Evolutionary conservation across 2,797 vertebrate genomes (phyloP).

Genomic region (Smutsia temminckii): DNA sequence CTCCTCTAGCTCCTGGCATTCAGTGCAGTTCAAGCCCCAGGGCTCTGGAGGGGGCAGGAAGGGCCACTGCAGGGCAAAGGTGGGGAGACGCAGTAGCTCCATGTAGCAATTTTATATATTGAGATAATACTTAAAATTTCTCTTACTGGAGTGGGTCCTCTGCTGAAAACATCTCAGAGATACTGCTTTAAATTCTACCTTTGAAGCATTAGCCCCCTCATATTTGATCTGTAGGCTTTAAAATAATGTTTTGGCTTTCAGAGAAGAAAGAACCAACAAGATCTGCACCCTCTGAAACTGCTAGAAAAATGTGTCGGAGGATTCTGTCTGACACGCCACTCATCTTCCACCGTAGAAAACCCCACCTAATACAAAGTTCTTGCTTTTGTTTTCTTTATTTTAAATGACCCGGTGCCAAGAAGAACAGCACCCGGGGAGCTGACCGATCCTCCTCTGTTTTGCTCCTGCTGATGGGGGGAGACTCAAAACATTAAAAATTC

Average conservation of each 20-base stretch:
- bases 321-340: not conserved
- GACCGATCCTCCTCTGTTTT: slow-evolving; percentile 37
- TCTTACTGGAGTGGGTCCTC: not conserved
- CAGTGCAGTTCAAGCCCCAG: not conserved
- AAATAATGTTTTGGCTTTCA: slow-evolving; percentile 19
- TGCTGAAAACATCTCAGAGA: not conserved
- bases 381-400: slow-evolving; percentile 32
- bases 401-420: slow-evolving; percentile 24
- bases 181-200: slow-evolving; percentile 29
- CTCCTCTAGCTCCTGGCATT: not conserved
- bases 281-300: not conserved
- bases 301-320: slow-evolving; percentile 23
- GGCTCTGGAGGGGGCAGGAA: not conserved
- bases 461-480: slow-evolving; percentile 1
- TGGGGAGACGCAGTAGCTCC: not conserved
- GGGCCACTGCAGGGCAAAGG: not conserved
- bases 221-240: slow-evolving; percentile 16
- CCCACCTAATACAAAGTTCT: not conserved
- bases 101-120: not conserved
- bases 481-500: not conserved
- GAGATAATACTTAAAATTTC: not conserved
- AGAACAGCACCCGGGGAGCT: not conserved
- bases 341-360: not conserved
- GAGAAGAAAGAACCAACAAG: not conserved
- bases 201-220: not conserved